A percentile compares a stretch with the other conserved stretches of the same genome.
Evolutionary conservation across 1,140 invertebrate species (phyloP).

Genomic region (Gonioctena quinquepunctata): DNA sequence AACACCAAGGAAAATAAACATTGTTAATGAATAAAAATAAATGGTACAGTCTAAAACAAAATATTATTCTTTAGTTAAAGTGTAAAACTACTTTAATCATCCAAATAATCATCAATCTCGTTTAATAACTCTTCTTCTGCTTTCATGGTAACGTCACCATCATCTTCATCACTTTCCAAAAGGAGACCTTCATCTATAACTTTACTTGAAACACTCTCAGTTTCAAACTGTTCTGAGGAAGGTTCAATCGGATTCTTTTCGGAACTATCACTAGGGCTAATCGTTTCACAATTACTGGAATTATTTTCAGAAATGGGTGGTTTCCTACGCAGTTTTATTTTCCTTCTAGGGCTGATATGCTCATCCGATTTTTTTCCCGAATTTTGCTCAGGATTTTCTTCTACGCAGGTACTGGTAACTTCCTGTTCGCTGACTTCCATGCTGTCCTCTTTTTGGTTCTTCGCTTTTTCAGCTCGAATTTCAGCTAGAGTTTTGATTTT

Average conservation of each 20-base stretch:
- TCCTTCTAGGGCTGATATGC: neutral
- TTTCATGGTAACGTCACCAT: constrained; percentile 39
- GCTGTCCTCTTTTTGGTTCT: neutral
- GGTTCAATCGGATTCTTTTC: neutral
- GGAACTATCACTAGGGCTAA: no score
- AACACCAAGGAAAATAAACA: no score
- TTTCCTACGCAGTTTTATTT: constrained; percentile 8
- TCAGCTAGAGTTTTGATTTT: constrained; percentile 53
- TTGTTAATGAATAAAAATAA: no score
- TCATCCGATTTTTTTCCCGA: neutral
- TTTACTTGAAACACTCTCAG: constrained; percentile 19
- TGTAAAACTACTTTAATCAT: no score
- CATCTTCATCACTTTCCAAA: constrained; percentile 45
- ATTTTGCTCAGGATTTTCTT: neutral
- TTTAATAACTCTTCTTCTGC: constrained; percentile 50
- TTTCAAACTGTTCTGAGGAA: neutral
- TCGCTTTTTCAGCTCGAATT: constrained; percentile 43
- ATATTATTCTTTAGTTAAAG: no score
- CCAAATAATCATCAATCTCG: constrained; percentile 47
- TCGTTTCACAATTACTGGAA: no score
- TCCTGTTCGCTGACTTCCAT: constrained; percentile 26
- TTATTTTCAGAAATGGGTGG: no score
- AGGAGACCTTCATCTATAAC: constrained; percentile 45
- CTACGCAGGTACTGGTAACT: constrained; percentile 43
- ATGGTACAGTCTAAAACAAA: no score